Evolutionary conservation across 1,140 invertebrate genomes (phyloP).

Genomic region (Lordiphosa mommai): DNA sequence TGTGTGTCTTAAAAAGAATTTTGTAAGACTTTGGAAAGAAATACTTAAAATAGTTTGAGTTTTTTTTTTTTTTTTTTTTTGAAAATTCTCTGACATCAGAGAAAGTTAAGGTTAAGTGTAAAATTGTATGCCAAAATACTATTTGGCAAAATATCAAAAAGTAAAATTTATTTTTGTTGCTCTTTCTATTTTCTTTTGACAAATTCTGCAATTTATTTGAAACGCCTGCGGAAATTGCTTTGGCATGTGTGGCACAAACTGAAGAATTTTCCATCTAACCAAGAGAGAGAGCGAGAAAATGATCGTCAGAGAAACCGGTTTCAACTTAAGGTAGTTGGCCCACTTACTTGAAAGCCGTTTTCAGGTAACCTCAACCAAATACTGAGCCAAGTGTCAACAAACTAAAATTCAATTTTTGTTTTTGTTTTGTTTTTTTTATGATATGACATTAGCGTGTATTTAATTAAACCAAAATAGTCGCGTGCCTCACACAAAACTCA

Average conservation of each 20-base stretch:
- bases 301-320: background rate
- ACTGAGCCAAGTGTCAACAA: too few relatives aligned
- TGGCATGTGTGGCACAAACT: conserved; percentile 14
- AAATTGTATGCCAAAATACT: conserved; percentile 19
- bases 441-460: too few relatives aligned
- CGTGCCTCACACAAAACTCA: too few relatives aligned
- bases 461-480: too few relatives aligned
- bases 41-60: background rate
- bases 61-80: background rate
- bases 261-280: conserved; percentile 23
- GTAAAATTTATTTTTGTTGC: background rate
- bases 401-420: background rate
- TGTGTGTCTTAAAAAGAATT: background rate
- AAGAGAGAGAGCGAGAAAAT: conserved; percentile 7
- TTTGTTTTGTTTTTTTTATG: background rate
- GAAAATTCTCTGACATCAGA: conserved; percentile 1
- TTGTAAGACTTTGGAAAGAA: background rate
- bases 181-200: conserved; percentile 28
- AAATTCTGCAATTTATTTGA: conserved; percentile 61
- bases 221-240: conserved; percentile 17
- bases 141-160: conserved; percentile 36
- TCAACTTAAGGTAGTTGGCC: too few relatives aligned
- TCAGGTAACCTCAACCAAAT: too few relatives aligned
- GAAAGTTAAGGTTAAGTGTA: conserved; percentile 51
- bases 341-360: too few relatives aligned